Conservation (phyloP, 2,888 invertebrate genomes). For the Netelia virgata region DNA sequence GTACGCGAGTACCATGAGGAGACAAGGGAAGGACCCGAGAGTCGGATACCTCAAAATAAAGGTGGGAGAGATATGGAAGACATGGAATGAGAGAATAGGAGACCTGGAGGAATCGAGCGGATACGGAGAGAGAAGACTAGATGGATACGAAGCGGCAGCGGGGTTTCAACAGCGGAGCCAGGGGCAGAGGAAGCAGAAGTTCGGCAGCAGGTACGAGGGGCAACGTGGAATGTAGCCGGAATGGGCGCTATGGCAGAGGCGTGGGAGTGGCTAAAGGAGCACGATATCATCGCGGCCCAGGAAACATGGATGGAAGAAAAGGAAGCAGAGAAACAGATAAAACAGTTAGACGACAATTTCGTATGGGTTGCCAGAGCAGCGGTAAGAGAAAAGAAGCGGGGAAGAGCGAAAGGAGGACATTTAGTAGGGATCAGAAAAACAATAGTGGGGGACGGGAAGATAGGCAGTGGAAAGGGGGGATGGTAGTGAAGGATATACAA, state of each 20-base stretch:
- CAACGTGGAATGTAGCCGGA: slow-evolving; percentile 19
- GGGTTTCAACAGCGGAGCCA: not conserved
- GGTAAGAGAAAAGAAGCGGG: slow-evolving; percentile 9
- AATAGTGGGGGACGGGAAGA: not conserved
- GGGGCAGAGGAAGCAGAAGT: not conserved
- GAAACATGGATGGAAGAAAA: slow-evolving; percentile 40
- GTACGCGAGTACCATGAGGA: not conserved
- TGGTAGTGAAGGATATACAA: slow-evolving; percentile 20
- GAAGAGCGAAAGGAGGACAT: slow-evolving; percentile 45
- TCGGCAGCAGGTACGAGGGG: not conserved
- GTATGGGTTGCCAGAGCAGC: slow-evolving; percentile 29
- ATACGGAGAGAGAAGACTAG: not conserved
- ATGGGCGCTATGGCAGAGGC: not conserved
- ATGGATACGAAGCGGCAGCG: not conserved
- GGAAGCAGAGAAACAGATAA: not conserved
- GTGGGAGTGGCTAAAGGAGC: slow-evolving; percentile 4
- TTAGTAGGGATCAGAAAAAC: slow-evolving; percentile 45
- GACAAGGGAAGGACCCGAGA: not conserved
- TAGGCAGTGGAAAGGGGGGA: slow-evolving; percentile 37
- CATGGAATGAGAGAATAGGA: not conserved
- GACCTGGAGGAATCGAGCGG: not conserved
- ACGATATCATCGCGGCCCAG: slow-evolving; percentile 12
- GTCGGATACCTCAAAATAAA: slow-evolving; percentile 19
- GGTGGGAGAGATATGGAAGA: not conserved
- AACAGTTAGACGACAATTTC: slow-evolving; percentile 11